Conservation (phyloP, 2,797 vertebrate species). For the Phoeniculus purpureus region DNA sequence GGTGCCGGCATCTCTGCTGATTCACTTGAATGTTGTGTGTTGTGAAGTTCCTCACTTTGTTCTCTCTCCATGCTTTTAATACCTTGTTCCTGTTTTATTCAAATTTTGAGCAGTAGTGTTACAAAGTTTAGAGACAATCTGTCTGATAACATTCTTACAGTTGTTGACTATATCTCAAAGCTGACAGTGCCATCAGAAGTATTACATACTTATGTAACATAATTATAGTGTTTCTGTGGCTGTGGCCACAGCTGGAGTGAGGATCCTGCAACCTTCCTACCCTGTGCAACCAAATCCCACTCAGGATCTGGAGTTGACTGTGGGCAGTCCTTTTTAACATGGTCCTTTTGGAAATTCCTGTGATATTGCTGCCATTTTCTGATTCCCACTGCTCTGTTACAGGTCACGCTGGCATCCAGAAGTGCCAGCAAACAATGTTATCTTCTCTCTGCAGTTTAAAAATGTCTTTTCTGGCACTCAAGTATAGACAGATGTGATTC, state of each 20-base stretch:
- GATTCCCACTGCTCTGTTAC: background rate
- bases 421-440: background rate
- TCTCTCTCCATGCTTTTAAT: background rate
- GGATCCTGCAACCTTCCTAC: background rate
- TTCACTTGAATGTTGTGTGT: background rate
- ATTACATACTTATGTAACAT: background rate
- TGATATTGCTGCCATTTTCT: background rate
- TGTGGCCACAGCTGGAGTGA: background rate
- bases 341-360: background rate
- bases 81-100: background rate
- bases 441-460: background rate
- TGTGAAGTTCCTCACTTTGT: background rate
- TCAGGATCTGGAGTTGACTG: background rate
- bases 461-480: constrained; percentile 19
- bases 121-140: background rate
- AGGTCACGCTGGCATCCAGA: background rate
- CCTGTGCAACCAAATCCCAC: background rate
- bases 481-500: constrained; percentile 40
- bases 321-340: background rate
- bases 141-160: background rate
- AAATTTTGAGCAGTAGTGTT: background rate
- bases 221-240: background rate
- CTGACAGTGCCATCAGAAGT: background rate
- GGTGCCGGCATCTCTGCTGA: background rate
- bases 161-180: background rate